A percentile compares a stretch with the other conserved stretches of the same genome.
phyloP scores from a whole-genome alignment of 2,888 invertebrate species.

The Ptychoptera contaminata region DNA sequence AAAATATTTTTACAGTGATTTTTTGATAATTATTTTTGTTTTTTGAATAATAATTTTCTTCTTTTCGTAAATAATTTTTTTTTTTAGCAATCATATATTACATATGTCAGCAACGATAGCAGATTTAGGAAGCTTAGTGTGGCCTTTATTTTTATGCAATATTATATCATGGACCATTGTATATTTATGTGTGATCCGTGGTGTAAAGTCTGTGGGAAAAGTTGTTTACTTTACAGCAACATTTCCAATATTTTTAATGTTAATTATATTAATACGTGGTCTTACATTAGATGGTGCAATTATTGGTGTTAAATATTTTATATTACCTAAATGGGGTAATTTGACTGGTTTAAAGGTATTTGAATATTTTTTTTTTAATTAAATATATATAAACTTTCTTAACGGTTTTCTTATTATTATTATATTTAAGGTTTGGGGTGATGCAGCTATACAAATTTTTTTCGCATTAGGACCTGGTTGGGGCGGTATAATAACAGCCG shows the following conservation, averaged over 20 bases:
- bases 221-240: constrained; percentile 74
- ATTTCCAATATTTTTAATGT: constrained; percentile 63
- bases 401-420: constrained; percentile 7
- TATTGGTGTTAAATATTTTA: constrained; percentile 59
- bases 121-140: constrained; percentile 60
- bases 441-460: constrained; percentile 86
- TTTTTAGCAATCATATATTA: constrained; percentile 56
- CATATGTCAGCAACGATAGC: constrained; percentile 58
- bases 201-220: constrained; percentile 57
- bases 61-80: constrained; percentile 4
- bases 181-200: constrained; percentile 75
- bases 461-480: constrained; percentile 80
- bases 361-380: background rate
- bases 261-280: constrained; percentile 56
- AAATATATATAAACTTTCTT: constrained; percentile 4
- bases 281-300: constrained; percentile 66
- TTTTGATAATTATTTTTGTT: constrained; percentile 3
- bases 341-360: constrained; percentile 51
- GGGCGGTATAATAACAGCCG: constrained; percentile 73
- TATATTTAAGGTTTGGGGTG: constrained; percentile 62
- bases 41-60: constrained; percentile 6
- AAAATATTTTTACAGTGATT: background rate
- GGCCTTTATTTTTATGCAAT: constrained; percentile 62
- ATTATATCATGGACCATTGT: constrained; percentile 64
- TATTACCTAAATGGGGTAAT: constrained; percentile 63